Conservation (phyloP, 1,140 invertebrate species). For the Lordiphosa collinella region DNA sequence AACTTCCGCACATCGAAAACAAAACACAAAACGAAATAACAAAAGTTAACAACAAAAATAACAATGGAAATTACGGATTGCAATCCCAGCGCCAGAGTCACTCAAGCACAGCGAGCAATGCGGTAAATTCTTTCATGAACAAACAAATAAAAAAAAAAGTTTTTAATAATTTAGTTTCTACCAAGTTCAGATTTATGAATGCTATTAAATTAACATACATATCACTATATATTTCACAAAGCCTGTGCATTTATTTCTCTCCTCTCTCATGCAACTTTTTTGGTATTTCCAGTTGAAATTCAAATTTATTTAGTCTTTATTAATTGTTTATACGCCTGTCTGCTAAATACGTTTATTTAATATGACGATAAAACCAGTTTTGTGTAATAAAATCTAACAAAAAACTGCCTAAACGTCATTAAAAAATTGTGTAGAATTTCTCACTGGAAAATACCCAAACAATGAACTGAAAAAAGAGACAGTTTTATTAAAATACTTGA, state of each 20-base stretch:
- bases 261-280: constrained; percentile 2
- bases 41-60: constrained; percentile 29
- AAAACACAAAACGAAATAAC: constrained; percentile 16
- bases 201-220: not conserved
- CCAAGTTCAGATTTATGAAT: constrained; percentile 1
- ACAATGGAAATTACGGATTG: constrained; percentile 31
- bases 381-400: constrained; percentile 8
- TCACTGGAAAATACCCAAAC: constrained; percentile 53
- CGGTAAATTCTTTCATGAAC: constrained; percentile 33
- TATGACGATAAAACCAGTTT: constrained; percentile 41
- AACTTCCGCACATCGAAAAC: constrained; percentile 50
- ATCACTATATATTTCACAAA: too few species aligned
- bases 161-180: constrained; percentile 6
- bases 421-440: constrained; percentile 43
- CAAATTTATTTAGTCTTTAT: constrained; percentile 11
- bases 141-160: constrained; percentile 2
- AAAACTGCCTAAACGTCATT: constrained; percentile 18
- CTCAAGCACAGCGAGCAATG: constrained; percentile 49
- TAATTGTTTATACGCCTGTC: constrained; percentile 27
- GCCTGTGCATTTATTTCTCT: too few species aligned
- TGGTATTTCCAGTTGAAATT: constrained; percentile 4
- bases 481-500: not conserved
- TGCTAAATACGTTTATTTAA: constrained; percentile 5
- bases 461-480: constrained; percentile 15
- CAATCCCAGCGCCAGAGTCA: constrained; percentile 36